Conservation (phyloP, 2,797 vertebrate genomes). For the Oophaga sylvatica region DNA sequence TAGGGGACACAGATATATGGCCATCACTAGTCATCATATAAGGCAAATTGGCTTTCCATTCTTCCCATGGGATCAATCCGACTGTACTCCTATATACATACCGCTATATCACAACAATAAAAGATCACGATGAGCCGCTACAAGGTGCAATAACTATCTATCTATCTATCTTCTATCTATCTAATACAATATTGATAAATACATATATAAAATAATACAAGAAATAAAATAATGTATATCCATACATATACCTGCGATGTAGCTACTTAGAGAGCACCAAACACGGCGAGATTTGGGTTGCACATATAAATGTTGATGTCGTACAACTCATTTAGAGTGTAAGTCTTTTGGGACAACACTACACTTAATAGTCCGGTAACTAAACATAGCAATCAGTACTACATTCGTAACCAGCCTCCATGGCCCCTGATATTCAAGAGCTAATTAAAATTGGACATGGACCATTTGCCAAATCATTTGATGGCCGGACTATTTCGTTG, state of each 20-base stretch:
- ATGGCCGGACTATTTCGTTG: neutral
- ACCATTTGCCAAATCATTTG: neutral
- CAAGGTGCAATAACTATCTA: too few species aligned
- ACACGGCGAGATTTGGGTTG: neutral
- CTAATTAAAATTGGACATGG: constrained; percentile 15
- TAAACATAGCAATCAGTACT: neutral
- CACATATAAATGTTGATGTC: neutral
- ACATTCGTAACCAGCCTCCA: neutral
- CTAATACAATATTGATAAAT: neutral
- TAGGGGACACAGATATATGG: neutral
- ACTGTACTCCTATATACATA: neutral
- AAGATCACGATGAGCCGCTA: neutral
- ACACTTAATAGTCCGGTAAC: neutral
- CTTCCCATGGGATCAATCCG: neutral
- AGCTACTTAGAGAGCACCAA: too few species aligned
- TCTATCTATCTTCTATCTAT: too few species aligned
- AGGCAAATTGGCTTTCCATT: neutral
- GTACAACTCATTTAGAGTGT: neutral
- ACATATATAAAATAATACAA: neutral
- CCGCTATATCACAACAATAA: too few species aligned
- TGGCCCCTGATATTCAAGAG: neutral
- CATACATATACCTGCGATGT: neutral
- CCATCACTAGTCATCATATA: neutral
- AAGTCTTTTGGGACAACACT: neutral
- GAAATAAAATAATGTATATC: neutral